Percentiles rank a stretch among this genome's conserved stretches.
phyloP scores from a whole-genome alignment of 2,797 vertebrate genomes.

The Passerculus sandwichensis region DNA sequence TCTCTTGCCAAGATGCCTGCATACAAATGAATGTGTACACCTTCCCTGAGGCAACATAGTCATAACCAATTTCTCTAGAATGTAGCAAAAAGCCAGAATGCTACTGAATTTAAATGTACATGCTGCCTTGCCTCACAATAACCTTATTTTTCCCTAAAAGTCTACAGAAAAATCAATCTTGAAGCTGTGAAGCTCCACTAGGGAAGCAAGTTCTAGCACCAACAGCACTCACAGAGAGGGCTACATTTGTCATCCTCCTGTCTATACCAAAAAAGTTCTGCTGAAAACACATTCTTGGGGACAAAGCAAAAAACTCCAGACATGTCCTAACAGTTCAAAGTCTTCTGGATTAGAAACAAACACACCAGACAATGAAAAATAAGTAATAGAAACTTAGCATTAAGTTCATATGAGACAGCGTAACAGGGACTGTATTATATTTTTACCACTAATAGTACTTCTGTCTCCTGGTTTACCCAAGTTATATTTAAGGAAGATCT shows the following conservation, averaged over 20 bases:
- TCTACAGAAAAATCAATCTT: not conserved
- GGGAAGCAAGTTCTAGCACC: not conserved
- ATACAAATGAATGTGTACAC: not conserved
- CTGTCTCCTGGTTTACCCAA: not conserved
- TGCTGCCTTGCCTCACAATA: not conserved
- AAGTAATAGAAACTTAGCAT: not conserved
- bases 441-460: not conserved
- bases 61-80: not conserved
- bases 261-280: not conserved
- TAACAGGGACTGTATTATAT: not conserved
- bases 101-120: not conserved
- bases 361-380: not conserved
- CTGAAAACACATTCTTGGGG: not conserved
- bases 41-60: not conserved
- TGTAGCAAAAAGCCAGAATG: not conserved
- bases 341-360: not conserved
- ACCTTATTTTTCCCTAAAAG: not conserved
- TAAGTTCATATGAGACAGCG: rapidly evolving
- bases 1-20: not conserved
- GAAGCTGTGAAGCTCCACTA: not conserved
- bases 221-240: not conserved
- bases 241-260: not conserved
- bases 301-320: not conserved
- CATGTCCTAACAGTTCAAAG: not conserved
- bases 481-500: not conserved